These are phyloP conservation scores for Ceraclea dissimilis DNA, from an alignment of 2,888 invertebrate genomes.

Conservation along the genomic window DNA sequence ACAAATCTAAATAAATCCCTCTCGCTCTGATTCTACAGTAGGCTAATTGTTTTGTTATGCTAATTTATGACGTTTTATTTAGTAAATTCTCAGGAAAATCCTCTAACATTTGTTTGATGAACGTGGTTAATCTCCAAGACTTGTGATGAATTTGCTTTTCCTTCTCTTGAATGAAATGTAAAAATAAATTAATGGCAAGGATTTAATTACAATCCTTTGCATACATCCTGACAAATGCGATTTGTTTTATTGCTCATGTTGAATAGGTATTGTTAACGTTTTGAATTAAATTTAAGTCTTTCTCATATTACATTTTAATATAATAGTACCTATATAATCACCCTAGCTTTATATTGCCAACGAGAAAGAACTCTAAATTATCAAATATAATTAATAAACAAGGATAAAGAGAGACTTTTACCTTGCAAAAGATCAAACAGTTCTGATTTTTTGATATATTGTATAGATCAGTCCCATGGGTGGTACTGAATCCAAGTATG, in stretches of 20 bases:
- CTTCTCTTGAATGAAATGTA: neutral
- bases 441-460: too few species aligned
- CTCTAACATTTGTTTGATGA: conserved; percentile 6
- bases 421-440: too few species aligned
- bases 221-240: neutral
- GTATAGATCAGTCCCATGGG: too few species aligned
- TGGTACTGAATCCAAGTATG: too few species aligned
- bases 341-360: neutral
- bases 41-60: conserved; percentile 6
- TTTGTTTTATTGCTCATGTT: too few species aligned
- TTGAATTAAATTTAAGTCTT: too few species aligned
- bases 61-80: conserved; percentile 5
- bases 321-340: too few species aligned
- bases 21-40: neutral
- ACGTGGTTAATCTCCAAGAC: neutral
- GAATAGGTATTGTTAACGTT: too few species aligned
- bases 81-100: neutral
- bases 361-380: neutral
- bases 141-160: neutral
- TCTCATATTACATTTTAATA: too few species aligned
- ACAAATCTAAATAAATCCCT: conserved; percentile 1
- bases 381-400: neutral
- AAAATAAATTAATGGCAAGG: neutral
- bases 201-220: neutral
- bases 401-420: too few species aligned